These are phyloP conservation scores for Pristiophorus japonicus DNA, from an alignment of 2,113 vertebrate species.

Conservation along the genomic window DNA sequence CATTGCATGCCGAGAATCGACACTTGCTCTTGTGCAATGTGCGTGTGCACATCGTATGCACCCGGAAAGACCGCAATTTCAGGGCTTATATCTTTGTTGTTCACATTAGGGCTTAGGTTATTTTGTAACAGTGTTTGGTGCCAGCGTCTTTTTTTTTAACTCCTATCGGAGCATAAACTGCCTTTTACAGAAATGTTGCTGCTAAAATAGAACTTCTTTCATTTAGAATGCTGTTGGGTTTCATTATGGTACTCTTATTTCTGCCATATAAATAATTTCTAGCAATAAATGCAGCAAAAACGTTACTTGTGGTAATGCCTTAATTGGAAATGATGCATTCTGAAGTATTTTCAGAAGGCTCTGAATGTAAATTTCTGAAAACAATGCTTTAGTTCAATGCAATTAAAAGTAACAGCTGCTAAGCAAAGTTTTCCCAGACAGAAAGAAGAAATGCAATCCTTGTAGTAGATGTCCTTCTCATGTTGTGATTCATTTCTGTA, in stretches of 20 bases:
- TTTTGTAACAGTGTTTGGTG: not conserved
- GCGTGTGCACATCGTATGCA: no score
- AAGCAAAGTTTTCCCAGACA: not conserved
- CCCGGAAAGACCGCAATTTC: no score
- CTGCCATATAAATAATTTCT: constrained; percentile 4
- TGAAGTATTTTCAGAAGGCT: not conserved
- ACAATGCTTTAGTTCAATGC: not conserved
- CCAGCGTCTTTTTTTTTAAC: not conserved
- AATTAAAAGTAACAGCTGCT: not conserved
- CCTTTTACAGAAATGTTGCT: not conserved
- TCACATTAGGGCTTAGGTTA: not conserved
- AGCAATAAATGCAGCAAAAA: not conserved
- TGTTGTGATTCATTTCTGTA: not conserved
- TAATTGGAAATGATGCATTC: not conserved
- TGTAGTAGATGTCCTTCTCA: not conserved
- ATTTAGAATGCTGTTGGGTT: not conserved
- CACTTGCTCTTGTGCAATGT: no score
- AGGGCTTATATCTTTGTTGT: constrained; percentile 15
- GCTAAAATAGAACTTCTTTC: not conserved
- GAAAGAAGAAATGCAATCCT: not conserved
- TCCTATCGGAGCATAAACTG: not conserved
- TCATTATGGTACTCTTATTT: not conserved
- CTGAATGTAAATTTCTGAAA: not conserved
- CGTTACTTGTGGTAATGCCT: not conserved
- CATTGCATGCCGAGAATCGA: no score